phyloP scores from a whole-genome alignment of 2,797 vertebrate genomes.

The Muscicapa comitata region DNA sequence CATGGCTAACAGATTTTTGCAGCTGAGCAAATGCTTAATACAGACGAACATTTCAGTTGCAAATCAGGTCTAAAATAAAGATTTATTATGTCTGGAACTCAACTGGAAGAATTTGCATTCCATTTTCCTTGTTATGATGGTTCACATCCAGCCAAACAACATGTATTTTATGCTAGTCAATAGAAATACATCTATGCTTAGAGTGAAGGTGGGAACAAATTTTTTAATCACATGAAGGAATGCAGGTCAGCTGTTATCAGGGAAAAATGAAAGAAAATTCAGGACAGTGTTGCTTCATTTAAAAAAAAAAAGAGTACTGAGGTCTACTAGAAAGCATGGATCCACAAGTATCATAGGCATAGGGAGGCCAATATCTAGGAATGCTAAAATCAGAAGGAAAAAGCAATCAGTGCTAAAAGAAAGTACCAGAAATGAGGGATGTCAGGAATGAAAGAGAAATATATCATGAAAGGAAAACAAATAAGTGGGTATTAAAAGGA shows the following conservation, averaged over 20 bases:
- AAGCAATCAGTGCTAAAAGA: background rate
- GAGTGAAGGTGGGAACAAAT: background rate
- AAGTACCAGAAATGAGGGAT: background rate
- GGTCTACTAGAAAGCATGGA: background rate
- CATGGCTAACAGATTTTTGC: background rate
- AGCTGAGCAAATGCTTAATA: background rate
- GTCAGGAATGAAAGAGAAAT: background rate
- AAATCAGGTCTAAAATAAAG: background rate
- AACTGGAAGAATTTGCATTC: background rate
- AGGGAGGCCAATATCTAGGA: background rate
- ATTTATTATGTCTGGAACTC: background rate
- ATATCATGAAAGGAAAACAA: background rate
- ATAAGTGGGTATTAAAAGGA: background rate
- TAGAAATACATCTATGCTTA: background rate
- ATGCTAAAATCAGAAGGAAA: background rate
- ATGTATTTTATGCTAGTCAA: background rate
- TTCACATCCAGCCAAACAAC: background rate
- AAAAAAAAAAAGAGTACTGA: background rate
- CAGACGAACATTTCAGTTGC: background rate
- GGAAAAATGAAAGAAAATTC: background rate
- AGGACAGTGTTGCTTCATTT: background rate
- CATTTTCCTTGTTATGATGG: background rate
- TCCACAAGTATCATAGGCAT: rapidly evolving
- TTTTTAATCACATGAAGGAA: background rate
- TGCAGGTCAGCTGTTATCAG: background rate